Percentiles rank a stretch among this genome's conserved stretches.
Conservation (phyloP, 2,113 vertebrate species). For the Solenodon paradoxus region DNA sequence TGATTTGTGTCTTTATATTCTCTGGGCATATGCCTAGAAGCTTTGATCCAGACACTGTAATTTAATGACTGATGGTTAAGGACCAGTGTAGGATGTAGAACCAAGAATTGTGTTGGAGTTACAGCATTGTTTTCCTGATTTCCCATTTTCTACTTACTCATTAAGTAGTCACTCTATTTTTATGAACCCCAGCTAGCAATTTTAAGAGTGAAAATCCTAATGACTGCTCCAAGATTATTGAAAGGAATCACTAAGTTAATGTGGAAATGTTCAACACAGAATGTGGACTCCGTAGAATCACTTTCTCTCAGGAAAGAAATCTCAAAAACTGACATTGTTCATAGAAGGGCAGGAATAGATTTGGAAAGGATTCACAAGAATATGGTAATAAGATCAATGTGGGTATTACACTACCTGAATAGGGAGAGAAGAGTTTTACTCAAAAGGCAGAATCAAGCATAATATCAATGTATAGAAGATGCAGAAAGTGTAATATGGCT, state of each 20-base stretch:
- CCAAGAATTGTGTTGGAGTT: neutral
- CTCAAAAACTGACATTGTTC: neutral
- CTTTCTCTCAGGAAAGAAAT: neutral
- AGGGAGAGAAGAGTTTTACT: neutral
- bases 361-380: neutral
- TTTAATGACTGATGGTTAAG: too few relatives aligned
- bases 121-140: neutral
- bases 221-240: neutral
- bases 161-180: neutral
- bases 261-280: neutral
- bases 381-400: too few relatives aligned
- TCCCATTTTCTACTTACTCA: neutral
- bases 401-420: neutral
- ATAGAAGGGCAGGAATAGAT: neutral
- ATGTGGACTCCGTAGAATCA: neutral
- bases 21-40: too few relatives aligned
- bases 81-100: neutral
- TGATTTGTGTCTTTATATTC: too few relatives aligned
- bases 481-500: neutral
- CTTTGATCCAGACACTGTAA: too few relatives aligned
- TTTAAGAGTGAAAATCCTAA: neutral
- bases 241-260: neutral
- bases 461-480: neutral
- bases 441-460: neutral
- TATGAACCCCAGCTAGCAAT: neutral